Base-by-base conservation (phyloP, 2,113 vertebrate genomes). In the Sylvietta virens region DNA sequence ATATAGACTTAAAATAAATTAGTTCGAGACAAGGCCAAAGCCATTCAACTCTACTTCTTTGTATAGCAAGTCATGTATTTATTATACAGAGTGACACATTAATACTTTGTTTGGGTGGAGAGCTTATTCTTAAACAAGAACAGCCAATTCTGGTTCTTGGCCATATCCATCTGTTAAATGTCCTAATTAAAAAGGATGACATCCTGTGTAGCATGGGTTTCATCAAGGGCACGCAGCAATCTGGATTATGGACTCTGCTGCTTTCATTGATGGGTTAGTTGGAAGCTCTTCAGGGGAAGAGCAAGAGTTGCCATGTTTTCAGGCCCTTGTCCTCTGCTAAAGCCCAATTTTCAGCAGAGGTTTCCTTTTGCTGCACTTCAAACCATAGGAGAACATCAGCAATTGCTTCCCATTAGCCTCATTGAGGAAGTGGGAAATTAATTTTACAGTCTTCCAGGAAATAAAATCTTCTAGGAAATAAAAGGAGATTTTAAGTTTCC, bases 1-100 rank as follows among this genome's bases (percentile, higher is more conserved):
- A 97, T 97, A 97, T 94, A 96, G 95, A 91, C 86, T 83, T 94
- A 94, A 95, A 96, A 96, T 96, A 96, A 97, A 97, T 97, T 93
- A 97, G 90, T 69, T 95, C 1, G 18, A 96, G 96, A 85, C 88
- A 88, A 90, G 81, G 81, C 92, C 90, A 93, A 95, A 96, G 71
- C 83, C 61, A 79, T 97, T 97, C 24, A 35, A 17, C 88, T 96
- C 31, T 79, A 67, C 90, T 92, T 92, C 88, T 95, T 86, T 96
- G 81, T 82, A 44, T 50, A 91, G 57, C 60, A 66, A 95, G 65
- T 85, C 69, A 69, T 91, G 85, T 95, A 94, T 97, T 95, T 97
- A 91, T 96, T 94, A 90, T 58, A 90, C 90, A 92, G 90, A 86
- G 48, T 96, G 94, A 90, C 92, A 94, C 72, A 33, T 96, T 97